Evolutionary conservation across 2,888 invertebrate genomes (phyloP).

Genomic region (Xestia xanthographa): DNA sequence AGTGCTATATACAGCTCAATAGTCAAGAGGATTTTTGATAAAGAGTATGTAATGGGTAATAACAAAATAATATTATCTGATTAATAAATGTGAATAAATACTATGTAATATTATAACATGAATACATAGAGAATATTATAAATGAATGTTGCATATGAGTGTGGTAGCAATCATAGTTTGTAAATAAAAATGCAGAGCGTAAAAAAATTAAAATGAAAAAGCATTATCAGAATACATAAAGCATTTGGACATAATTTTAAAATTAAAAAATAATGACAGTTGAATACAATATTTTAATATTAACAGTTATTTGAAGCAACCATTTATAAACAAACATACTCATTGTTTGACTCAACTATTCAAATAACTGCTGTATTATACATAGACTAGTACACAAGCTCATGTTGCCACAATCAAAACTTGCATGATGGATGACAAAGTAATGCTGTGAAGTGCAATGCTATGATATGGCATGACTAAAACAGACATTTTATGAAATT

Average conservation of each 20-base stretch:
- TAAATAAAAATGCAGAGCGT: slow-evolving; percentile 89
- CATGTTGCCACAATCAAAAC: slow-evolving; percentile 68
- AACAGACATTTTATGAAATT: slow-evolving; percentile 57
- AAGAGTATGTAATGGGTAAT: slow-evolving; percentile 28
- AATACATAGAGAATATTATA: slow-evolving; percentile 55
- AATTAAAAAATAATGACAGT: slow-evolving; percentile 43
- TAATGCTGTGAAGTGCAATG: slow-evolving; percentile 65
- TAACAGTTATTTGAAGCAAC: slow-evolving; percentile 55
- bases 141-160: slow-evolving; percentile 68
- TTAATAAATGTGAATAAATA: slow-evolving; percentile 14
- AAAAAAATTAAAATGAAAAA: slow-evolving; percentile 78
- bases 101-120: slow-evolving; percentile 23
- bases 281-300: slow-evolving; percentile 49
- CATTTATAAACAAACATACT: slow-evolving; percentile 32
- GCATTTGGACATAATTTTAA: slow-evolving; percentile 57
- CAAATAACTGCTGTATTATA: slow-evolving; percentile 62
- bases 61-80: slow-evolving; percentile 33
- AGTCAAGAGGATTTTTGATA: slow-evolving; percentile 34
- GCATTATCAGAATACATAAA: slow-evolving; percentile 69
- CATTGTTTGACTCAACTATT: slow-evolving; percentile 30
- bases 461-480: slow-evolving; percentile 64
- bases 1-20: slow-evolving; percentile 42
- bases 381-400: slow-evolving; percentile 62
- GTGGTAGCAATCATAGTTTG: slow-evolving; percentile 74
- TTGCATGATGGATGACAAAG: slow-evolving; percentile 67